Evolutionary conservation across 1,140 invertebrate genomes (phyloP).

Genomic region (Trachymyrmex cornetzi): DNA sequence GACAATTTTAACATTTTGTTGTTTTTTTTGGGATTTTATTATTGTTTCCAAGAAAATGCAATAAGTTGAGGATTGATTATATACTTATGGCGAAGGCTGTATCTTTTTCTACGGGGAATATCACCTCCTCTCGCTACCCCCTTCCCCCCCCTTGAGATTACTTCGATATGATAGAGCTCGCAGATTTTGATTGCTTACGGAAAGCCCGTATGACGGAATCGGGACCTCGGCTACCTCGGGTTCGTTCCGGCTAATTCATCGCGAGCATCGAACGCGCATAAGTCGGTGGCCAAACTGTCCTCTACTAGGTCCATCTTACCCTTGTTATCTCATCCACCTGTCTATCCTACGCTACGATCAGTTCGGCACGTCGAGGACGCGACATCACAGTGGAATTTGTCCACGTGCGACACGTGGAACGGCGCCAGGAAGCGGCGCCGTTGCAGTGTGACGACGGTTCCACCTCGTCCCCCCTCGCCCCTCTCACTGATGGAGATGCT

Average conservation of each 20-base stretch:
- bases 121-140: not conserved
- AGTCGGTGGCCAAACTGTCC: not conserved
- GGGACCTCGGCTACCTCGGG: not conserved
- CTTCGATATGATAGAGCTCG: not conserved
- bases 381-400: not conserved
- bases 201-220: not conserved
- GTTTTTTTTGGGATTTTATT: too few relatives aligned
- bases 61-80: too few relatives aligned
- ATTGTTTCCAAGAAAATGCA: too few relatives aligned
- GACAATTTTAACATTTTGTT: too few relatives aligned
- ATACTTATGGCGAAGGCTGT: too few relatives aligned
- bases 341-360: not conserved
- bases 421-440: slow-evolving; percentile 13
- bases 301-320: not conserved
- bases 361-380: not conserved
- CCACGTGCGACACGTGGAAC: slow-evolving; percentile 14
- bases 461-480: not conserved
- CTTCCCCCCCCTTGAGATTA: not conserved
- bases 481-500: slow-evolving; percentile 32
- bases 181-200: slow-evolving; percentile 3
- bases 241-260: not conserved
- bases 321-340: not conserved
- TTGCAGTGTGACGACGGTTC: not conserved
- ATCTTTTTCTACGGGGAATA: too few relatives aligned
- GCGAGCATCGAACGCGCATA: not conserved